Evolutionary conservation across 2,797 vertebrate genomes (phyloP), one percentile per base, ranked within the genome.

Genomic region (Karalla daura): DNA sequence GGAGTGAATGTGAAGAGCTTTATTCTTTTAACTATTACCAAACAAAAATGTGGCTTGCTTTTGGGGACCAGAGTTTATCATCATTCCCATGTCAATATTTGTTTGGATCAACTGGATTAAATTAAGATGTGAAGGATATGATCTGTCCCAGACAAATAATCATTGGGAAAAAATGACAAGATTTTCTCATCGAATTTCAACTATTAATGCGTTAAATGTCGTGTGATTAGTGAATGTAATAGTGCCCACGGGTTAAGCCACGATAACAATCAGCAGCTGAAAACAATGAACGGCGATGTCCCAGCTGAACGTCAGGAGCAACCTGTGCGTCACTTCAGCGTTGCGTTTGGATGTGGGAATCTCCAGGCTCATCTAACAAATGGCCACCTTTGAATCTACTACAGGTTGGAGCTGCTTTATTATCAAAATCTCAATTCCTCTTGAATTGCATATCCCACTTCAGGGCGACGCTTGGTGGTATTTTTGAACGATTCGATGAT

Each of bases 291-390:
- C 17, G 7, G 27, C 46, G 45, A 78, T 66, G 69, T 76, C 54
- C 70, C 50, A 54, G n/a, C 30, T 39, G 44, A 62, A 69, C 78
- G 75, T 86, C 76, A 81, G 68, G 45, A 45, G 30, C 56, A 71
- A 78, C 56, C 74, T 61, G 75, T 82, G 76, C 85, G 82, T 89
- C 88, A 90, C 44, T n/a, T 15, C 10, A 39, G 39, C 53, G 89
- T 12, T 78, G 67, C 80, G 18, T 89, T 88, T 58, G 64, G 0
- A 28, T 27, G 2, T 63, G 1, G 81, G 72, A 78, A 67, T 65
- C 70, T 12, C 1, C 2, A 13, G 0, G 0, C 12, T 52, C 5
- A 3, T 5, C n/a, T 1, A 12, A 17, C 5, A 28, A 10, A 32
- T 18, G 7, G 17, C 5, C 3, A 5, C 1, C n/a, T n/a, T n/a